Conservation (phyloP, 2,113 vertebrate genomes). For the Hylia prasina region DNA sequence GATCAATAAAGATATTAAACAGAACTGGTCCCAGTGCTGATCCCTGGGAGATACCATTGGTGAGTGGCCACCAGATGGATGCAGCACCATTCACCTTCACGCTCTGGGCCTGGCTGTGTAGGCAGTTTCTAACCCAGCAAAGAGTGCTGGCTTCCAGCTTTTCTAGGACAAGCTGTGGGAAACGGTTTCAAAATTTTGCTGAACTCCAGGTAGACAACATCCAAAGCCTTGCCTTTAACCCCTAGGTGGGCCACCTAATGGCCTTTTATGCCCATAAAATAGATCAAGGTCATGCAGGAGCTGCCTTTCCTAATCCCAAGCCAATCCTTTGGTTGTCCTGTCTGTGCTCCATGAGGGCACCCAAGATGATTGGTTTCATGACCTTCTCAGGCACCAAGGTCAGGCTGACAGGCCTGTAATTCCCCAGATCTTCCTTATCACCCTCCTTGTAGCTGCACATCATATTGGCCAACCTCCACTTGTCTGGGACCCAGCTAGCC, state of each 20-base stretch:
- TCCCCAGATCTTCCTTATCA: not conserved
- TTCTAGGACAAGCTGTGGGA: not conserved
- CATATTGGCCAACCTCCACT: not conserved
- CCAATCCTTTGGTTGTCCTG: not conserved
- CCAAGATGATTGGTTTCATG: not conserved
- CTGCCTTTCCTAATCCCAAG: not conserved
- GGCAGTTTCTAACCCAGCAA: not conserved
- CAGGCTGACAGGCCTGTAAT: not conserved
- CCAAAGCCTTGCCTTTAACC: not conserved
- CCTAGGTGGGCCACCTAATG: fast-evolving
- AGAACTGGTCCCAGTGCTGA: not conserved
- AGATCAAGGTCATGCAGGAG: not conserved
- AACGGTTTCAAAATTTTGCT: not conserved
- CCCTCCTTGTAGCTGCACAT: no score
- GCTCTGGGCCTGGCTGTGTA: fast-evolving
- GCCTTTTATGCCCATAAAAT: no score
- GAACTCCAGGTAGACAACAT: not conserved
- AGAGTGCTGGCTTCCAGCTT: not conserved
- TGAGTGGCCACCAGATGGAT: fast-evolving
- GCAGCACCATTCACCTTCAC: not conserved
- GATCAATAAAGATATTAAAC: not conserved
- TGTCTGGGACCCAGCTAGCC: no score
- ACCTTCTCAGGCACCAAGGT: not conserved
- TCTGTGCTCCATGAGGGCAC: not conserved
- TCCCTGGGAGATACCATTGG: fast-evolving